A percentile compares a stretch with the other conserved stretches of the same genome.
These are phyloP conservation scores for Athalia cordata DNA, from an alignment of 2,888 invertebrate genomes.

Conservation along the genomic window DNA sequence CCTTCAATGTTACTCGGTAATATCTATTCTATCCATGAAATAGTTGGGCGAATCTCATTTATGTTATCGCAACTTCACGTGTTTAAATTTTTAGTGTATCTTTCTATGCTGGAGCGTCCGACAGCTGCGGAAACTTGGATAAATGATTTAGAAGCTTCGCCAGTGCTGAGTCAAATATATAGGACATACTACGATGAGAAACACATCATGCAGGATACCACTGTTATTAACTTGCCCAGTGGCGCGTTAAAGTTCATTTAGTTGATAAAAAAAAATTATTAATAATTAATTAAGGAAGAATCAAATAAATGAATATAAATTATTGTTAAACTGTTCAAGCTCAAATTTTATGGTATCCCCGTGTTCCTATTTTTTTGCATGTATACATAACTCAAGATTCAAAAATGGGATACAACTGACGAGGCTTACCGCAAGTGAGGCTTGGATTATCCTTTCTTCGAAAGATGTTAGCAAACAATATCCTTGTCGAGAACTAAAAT, in stretches of 20 bases:
- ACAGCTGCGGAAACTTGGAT: slow-evolving; percentile 79
- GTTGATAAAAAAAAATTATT: slow-evolving; percentile 14
- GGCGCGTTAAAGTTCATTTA: slow-evolving; percentile 21
- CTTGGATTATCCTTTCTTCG: no score
- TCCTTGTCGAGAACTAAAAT: no score
- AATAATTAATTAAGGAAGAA: not conserved
- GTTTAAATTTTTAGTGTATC: slow-evolving; percentile 75
- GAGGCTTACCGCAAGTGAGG: no score
- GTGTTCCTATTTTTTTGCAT: no score
- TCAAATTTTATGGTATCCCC: no score
- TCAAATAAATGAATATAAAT: slow-evolving; percentile 22
- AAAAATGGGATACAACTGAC: no score
- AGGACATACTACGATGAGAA: slow-evolving; percentile 80
- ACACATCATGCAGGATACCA: slow-evolving; percentile 73
- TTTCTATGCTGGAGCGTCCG: slow-evolving; percentile 81
- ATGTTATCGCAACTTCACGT: slow-evolving; percentile 17
- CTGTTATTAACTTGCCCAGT: slow-evolving; percentile 2
- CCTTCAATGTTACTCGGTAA: slow-evolving; percentile 80
- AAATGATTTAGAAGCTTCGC: slow-evolving; percentile 81
- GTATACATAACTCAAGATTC: no score
- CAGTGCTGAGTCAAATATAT: slow-evolving; percentile 80
- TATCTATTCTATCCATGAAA: not conserved
- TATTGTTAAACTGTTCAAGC: slow-evolving; percentile 28
- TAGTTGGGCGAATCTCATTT: no score
- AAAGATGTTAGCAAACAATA: no score